Conservation (phyloP, 1,140 invertebrate species). For the Euwallacea fornicatus region DNA sequence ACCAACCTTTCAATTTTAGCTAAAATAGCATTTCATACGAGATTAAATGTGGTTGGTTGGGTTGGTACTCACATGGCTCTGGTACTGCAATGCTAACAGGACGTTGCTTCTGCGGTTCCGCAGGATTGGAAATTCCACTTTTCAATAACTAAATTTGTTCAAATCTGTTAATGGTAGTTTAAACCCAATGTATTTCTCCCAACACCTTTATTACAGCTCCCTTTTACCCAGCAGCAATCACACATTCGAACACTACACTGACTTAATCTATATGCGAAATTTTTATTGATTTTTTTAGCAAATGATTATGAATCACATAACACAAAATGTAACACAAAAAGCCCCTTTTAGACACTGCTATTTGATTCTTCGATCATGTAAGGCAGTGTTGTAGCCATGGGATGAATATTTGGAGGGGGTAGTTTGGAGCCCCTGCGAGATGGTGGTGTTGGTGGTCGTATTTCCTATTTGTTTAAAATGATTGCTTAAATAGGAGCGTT, state of each 20-base stretch:
- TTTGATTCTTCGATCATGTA: conserved; percentile 58
- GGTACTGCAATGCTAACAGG: too few species aligned
- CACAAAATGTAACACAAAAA: too few species aligned
- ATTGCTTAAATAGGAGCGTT: background rate
- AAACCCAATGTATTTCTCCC: too few species aligned
- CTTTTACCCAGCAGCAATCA: too few species aligned
- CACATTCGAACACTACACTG: too few species aligned
- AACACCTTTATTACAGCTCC: too few species aligned
- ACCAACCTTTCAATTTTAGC: background rate
- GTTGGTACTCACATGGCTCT: too few species aligned
- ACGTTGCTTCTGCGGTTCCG: background rate
- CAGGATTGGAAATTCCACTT: background rate
- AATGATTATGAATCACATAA: too few species aligned
- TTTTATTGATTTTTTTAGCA: too few species aligned
- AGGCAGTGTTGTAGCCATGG: conserved; percentile 54
- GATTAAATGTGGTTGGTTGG: too few species aligned
- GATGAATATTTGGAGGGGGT: conserved; percentile 56
- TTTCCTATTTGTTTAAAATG: conserved; percentile 20
- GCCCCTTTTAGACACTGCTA: conserved; percentile 13
- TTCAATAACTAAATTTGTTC: background rate
- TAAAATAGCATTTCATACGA: background rate
- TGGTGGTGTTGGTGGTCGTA: conserved; percentile 35
- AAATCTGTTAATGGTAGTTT: too few species aligned
- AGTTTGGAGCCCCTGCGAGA: conserved; percentile 48
- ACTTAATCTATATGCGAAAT: too few species aligned